Evolutionary conservation across 92 coral and sea anemone species (phyloP).

Genomic region (Heteractis magnifica): DNA sequence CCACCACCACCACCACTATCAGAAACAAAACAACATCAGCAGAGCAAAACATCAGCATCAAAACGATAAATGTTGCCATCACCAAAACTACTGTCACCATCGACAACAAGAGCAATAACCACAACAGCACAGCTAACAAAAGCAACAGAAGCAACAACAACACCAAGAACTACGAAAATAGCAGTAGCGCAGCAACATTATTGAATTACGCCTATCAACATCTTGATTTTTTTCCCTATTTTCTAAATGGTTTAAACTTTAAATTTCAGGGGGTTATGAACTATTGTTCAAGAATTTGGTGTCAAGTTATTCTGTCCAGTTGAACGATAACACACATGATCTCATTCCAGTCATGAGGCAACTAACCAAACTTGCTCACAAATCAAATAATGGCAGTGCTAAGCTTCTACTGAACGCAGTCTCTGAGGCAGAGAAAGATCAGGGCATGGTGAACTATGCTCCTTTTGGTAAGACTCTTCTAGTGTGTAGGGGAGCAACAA

Average conservation of each 20-base stretch:
- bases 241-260: not conserved
- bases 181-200: not conserved
- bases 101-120: not conserved
- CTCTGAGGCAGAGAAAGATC: constrained; percentile 73
- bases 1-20: not conserved
- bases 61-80: not conserved
- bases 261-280: constrained; percentile 72
- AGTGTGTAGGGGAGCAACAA: not conserved
- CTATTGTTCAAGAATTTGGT: constrained; percentile 71
- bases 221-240: not conserved
- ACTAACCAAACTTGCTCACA: constrained; percentile 56
- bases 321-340: constrained; percentile 61
- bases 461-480: constrained; percentile 70
- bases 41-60: not conserved
- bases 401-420: constrained; percentile 61
- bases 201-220: not conserved
- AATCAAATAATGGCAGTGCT: constrained; percentile 41
- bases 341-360: constrained; percentile 62
- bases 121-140: not conserved
- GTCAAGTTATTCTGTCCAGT: constrained; percentile 51
- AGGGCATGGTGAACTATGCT: constrained; percentile 83
- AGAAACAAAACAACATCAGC: not conserved
- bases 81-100: not conserved
- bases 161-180: not conserved
- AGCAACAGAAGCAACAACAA: not conserved